These are phyloP conservation scores for Chrysolina oricalcia DNA, from an alignment of 2,888 invertebrate species.

Conservation along the genomic window DNA sequence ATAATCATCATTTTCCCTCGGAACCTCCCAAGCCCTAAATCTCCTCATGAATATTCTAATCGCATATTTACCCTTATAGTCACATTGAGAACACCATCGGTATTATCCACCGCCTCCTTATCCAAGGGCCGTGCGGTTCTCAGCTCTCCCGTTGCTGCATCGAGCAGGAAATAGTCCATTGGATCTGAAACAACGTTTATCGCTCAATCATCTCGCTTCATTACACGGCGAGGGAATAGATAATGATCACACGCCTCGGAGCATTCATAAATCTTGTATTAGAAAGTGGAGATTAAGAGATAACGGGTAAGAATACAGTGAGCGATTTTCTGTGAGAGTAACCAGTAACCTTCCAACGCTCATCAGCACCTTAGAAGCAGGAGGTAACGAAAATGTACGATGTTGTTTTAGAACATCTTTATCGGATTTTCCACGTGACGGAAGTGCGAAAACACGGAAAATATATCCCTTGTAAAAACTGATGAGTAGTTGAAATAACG, in stretches of 20 bases:
- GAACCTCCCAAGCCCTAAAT: constrained; percentile 23
- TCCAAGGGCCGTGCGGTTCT: constrained; percentile 89
- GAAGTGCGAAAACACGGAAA: too few relatives aligned
- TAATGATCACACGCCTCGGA: constrained; percentile 17
- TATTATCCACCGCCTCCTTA: constrained; percentile 86
- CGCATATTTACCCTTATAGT: constrained; percentile 78
- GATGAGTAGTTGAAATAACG: too few relatives aligned
- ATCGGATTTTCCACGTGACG: too few relatives aligned
- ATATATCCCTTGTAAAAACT: too few relatives aligned
- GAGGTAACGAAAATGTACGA: too few relatives aligned
- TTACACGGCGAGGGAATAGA: constrained; percentile 24
- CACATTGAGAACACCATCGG: constrained; percentile 85
- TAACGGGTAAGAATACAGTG: constrained; percentile 18
- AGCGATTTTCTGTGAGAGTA: background rate
- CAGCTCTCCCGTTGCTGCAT: constrained; percentile 85
- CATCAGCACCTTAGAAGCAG: background rate
- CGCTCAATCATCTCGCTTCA: constrained; percentile 22
- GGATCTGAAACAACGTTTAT: constrained; percentile 78
- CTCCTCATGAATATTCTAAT: constrained; percentile 1
- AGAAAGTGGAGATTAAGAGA: constrained; percentile 19
- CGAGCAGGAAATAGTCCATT: constrained; percentile 88
- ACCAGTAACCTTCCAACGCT: background rate
- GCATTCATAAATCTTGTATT: constrained; percentile 21
- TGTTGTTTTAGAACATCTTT: too few relatives aligned
- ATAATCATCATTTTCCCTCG: background rate